Evolutionary conservation across 1,140 invertebrate genomes (phyloP), one percentile per base, ranked within the genome.

Genomic region (Agrilus planipennis): DNA sequence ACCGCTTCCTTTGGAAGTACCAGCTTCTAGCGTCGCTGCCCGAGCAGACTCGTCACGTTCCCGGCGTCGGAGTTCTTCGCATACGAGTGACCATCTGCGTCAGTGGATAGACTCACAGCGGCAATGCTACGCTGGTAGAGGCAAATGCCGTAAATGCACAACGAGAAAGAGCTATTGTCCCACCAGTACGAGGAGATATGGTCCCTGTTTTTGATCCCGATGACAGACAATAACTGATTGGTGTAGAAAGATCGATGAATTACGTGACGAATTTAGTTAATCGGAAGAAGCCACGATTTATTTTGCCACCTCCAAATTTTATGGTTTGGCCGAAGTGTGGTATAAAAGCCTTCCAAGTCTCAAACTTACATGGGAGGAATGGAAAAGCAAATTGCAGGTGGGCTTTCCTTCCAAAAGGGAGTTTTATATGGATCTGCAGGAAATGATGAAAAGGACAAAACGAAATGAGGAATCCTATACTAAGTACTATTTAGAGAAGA

Each of bases 301-400:
- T 39, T 56, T 47, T 42, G 49, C 49, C 7, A 41, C 47, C 6
- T 46, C 52, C 4, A 58, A 58, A 44, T 38, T 58, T 10, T 25
- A 38, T 1, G 58, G 57, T 3, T n/a, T 57, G 4, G 58, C 58
- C 0, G 49, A 52, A 39, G 38, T 41, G 2, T 62, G 55, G 60
- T 60, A 60, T 34, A 48, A 52, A 18, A 43, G 52, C 9, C 39
- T 58, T 39, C 19, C 49, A n/a, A 44, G 41, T 4, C 3, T 61
- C 1, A 41, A 45, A n/a, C 44, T 45, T 35, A 50, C 46, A 2
- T 60, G 58, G 58, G 14, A 14, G 4, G 52, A 62, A 36, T 60
- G 55, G 55, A 60, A 60, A 39, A 34, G 32, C 7, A 58, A 56
- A 40, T 23, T 62, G 20, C 21, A 46, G 16, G 41, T 43, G 14